Evolutionary conservation across 2,888 invertebrate species (phyloP), one percentile per base, ranked within the genome.

Genomic region (Tipula unca): DNA sequence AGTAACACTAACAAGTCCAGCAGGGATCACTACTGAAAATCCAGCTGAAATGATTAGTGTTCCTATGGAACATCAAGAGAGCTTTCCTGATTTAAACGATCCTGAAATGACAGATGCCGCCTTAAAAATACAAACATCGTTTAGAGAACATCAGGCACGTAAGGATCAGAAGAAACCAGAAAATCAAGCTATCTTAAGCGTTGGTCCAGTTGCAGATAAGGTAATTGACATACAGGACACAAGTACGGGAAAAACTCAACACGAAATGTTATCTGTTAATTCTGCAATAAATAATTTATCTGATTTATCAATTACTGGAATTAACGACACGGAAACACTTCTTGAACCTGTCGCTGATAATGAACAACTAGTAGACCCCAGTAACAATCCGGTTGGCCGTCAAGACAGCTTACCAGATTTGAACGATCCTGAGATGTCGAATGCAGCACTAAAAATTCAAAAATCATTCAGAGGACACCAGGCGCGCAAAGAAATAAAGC

Each of bases 101-200:
- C 83, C 83, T 83, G 84, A n/a, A 6, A 17, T 86, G n/a, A 84
- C 87, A 4, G 84, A 87, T 10, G 87, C 88, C 0, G 88, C 87
- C 8, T 48, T 86, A 17, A 86, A 32, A 32, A 88, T 88, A 86
- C 88, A 87, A 85, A 87, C 87, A 6, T 86, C 86, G 0, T 88
- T 86, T 20, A 85, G 88, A 84, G 87, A 87, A 17, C 87, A 87
- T n/a, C 48, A 48, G n/a, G 48, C 48, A 48, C n/a, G 48, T n/a
- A 48, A 48, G 8, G 48, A 48, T 4, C 48, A 48, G n/a, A 3
- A 3, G n/a, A n/a, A 48, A 48, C 48, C n/a, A 48, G 48, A 13
- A 1, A 39, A 10, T 39, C 39, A 10, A 39, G 8, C 1, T 39
- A 13, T 13, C 3, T 35, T 35, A 10, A 39, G 5, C 3, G 8